Conservation (phyloP, 2,797 vertebrate species). For the Artibeus lituratus region DNA sequence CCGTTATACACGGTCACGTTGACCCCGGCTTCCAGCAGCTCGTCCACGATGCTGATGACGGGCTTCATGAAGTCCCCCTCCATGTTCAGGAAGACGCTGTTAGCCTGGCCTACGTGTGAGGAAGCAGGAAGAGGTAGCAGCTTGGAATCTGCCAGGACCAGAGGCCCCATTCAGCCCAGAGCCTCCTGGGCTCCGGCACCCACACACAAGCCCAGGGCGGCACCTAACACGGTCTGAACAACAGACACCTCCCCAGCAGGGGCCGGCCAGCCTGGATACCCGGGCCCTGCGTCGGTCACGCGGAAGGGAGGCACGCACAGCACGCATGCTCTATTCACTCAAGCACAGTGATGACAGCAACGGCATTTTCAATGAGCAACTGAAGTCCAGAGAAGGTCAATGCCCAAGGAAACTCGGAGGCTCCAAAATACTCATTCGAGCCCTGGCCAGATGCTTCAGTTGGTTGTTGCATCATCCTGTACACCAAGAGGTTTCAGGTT, state of each 20-base stretch:
- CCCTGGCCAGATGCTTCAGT: neutral
- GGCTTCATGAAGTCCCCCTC: constrained; percentile 95
- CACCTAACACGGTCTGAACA: neutral
- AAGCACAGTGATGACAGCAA: neutral
- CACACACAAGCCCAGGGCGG: fast-evolving
- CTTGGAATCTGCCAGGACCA: neutral
- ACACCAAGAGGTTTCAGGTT: neutral
- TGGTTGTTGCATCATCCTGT: no score
- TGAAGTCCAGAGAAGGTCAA: neutral
- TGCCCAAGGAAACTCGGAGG: neutral
- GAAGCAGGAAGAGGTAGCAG: neutral
- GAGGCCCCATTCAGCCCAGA: neutral
- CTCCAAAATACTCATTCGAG: neutral
- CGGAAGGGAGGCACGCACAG: fast-evolving
- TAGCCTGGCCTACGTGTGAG: constrained; percentile 86
- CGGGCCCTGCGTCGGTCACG: fast-evolving
- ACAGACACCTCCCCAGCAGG: neutral
- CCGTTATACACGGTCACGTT: constrained; percentile 95
- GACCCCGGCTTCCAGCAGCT: constrained; percentile 87
- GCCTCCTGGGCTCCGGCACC: neutral
- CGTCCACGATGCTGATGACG: constrained; percentile 89
- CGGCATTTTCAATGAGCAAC: neutral
- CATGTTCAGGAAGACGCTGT: constrained; percentile 90
- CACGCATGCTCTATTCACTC: fast-evolving
- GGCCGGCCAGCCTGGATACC: neutral